phyloP scores from a whole-genome alignment of 1,140 invertebrate species.

The Halesus radiatus region DNA sequence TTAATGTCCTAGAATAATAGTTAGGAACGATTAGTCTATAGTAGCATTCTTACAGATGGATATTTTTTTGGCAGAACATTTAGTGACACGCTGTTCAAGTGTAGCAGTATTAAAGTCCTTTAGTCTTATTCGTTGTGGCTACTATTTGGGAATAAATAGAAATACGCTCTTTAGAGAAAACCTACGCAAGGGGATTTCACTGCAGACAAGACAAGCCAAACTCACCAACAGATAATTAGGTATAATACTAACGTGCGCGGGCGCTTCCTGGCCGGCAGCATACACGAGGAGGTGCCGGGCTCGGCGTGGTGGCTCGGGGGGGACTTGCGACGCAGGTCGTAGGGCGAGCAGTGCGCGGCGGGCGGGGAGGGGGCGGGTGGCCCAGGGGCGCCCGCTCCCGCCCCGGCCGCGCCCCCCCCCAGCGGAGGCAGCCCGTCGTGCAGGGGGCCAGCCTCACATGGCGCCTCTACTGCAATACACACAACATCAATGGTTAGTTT shows the following conservation, averaged over 20 bases:
- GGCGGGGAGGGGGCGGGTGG: slow-evolving; percentile 59
- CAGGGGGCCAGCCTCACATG: slow-evolving; percentile 81
- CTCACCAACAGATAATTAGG: too few species aligned
- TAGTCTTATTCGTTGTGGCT: too few species aligned
- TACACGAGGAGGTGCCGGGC: slow-evolving; percentile 73
- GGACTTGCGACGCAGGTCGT: slow-evolving; percentile 87
- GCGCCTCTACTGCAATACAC: slow-evolving; percentile 77
- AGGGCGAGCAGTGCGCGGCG: slow-evolving; percentile 84
- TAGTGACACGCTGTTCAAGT: too few species aligned
- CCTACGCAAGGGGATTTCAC: too few species aligned
- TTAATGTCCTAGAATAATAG: too few species aligned
- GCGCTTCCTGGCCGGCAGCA: slow-evolving; percentile 85
- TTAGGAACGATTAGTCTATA: too few species aligned
- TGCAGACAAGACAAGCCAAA: too few species aligned
- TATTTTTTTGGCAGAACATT: too few species aligned
- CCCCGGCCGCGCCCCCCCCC: slow-evolving; percentile 63
- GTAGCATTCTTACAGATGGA: too few species aligned
- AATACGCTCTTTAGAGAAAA: too few species aligned
- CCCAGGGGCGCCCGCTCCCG: slow-evolving; percentile 58
- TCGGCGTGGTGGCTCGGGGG: slow-evolving; percentile 76
- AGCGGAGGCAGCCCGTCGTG: slow-evolving; percentile 76
- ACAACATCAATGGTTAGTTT: neutral
- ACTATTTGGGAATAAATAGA: too few species aligned
- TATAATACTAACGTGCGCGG: slow-evolving; percentile 76
- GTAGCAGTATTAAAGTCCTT: too few species aligned